These are phyloP conservation scores for Carcinoscorpius rotundicauda DNA, from an alignment of 1,140 invertebrate genomes.

Conservation along the genomic window DNA sequence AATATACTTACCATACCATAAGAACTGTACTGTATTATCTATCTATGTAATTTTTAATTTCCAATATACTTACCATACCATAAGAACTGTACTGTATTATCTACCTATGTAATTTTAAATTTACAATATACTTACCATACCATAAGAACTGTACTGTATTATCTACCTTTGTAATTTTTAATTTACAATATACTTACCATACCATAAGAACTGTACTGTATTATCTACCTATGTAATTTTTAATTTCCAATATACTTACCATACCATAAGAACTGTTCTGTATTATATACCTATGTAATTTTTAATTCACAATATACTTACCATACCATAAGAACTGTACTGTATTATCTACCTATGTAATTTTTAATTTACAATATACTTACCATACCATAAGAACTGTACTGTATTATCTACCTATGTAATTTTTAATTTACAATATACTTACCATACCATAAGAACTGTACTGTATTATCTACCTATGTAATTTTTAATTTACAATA, in stretches of 20 bases:
- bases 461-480: not conserved
- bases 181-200: slow-evolving; percentile 51
- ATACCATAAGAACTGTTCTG: slow-evolving; percentile 89
- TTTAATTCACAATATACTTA: slow-evolving; percentile 35
- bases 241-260: slow-evolving; percentile 45
- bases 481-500: not conserved
- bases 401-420: not conserved
- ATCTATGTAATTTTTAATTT: not conserved
- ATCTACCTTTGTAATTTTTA: not conserved
- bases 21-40: too few species aligned
- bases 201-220: slow-evolving; percentile 75
- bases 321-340: slow-evolving; percentile 99
- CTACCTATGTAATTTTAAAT: not conserved
- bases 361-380: slow-evolving; percentile 28
- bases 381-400: slow-evolving; percentile 99
- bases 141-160: slow-evolving; percentile 49
- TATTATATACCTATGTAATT: not conserved
- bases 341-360: not conserved
- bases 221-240: not conserved
- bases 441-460: slow-evolving; percentile 99
- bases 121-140: slow-evolving; percentile 63
- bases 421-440: slow-evolving; percentile 14
- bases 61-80: slow-evolving; percentile 77
- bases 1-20: slow-evolving; percentile 83
- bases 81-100: too few species aligned